phyloP scores from a whole-genome alignment of 2,113 vertebrate species.

The Corythoichthys haematopterus region DNA sequence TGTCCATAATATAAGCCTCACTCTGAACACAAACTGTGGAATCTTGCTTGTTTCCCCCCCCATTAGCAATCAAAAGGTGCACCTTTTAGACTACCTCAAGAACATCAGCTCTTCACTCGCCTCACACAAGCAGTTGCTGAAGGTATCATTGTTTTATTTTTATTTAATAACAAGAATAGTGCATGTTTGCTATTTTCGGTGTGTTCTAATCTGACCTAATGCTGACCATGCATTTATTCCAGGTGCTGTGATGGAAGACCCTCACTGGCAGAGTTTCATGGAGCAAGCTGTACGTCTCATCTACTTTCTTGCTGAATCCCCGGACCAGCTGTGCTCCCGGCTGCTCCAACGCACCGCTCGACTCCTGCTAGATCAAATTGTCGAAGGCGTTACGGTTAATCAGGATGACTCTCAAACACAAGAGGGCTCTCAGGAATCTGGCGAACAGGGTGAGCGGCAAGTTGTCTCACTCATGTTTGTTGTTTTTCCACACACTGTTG shows the following conservation, averaged over 20 bases:
- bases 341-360: conserved; percentile 78
- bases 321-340: conserved; percentile 82
- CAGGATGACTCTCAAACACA: conserved; percentile 44
- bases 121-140: conserved; percentile 76
- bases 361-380: conserved; percentile 58
- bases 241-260: conserved; percentile 73
- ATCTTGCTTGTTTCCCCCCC: neutral
- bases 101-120: conserved; percentile 80
- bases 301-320: conserved; percentile 87
- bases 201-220: neutral
- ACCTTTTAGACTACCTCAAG: conserved; percentile 82
- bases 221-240: neutral
- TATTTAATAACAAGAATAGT: neutral
- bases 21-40: no score
- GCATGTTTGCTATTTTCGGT: neutral
- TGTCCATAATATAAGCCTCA: no score
- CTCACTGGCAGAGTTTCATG: conserved; percentile 90
- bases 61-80: conserved; percentile 65
- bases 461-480: neutral
- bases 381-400: conserved; percentile 40
- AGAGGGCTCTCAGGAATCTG: conserved; percentile 52
- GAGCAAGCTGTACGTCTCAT: conserved; percentile 81
- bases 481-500: conserved; percentile 5
- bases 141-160: conserved; percentile 63
- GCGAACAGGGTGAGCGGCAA: conserved; percentile 58